Base-by-base conservation (phyloP, 2,888 invertebrate species). In the Tanypteryx hageni region DNA sequence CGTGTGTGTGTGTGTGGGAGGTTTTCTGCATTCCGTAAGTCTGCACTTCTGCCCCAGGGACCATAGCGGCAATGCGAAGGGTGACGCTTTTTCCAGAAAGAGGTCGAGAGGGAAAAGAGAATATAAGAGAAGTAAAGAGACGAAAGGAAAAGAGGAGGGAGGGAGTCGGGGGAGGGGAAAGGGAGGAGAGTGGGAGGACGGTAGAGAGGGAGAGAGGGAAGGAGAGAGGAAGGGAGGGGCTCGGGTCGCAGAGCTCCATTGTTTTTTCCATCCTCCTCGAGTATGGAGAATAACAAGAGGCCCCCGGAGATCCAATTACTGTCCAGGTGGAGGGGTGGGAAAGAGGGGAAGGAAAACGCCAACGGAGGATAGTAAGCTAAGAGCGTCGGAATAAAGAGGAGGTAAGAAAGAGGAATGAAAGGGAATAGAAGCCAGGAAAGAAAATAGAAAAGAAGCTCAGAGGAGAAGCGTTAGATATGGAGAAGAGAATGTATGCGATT, bases 291-390 rank as follows among this genome's bases (percentile, higher is more conserved):
- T 89, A 89, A 89, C 89, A 89, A 89, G 89, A 31, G 64, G 89
- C 89, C 89, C 89, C 89, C 89, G 89, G 89, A 89, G 89, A 89
- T 89, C 89, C 89, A 89, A 89, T 89, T 89, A 89, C 89, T 89
- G 89, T 64, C 89, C 89, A 89, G 89, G 89, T 89, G 89, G 89
- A 89, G 89, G 64, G 64, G 89, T 16, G 16, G 64, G 7, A 9
- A 59, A 16, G 59, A 22, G 86, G 27, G 22, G 83, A 83, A n/a
- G 86, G 22, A 59, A 61, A 61, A 61, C 61, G 22, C 61, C 86
- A 61, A 64, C 61, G 89, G 61, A 64, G 89, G 89, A 56, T 64
- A 89, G 86, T 86, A 44, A 89, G 86, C 86, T 86, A 86, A 61
- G 86, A 27, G 89, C 11, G 59, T 11, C 61, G 3, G 44, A 44